Percentiles rank a stretch among this genome's conserved stretches.
Evolutionary conservation across 2,113 vertebrate species (phyloP).

Genomic region (Brachyhypopomus occidentalis): DNA sequence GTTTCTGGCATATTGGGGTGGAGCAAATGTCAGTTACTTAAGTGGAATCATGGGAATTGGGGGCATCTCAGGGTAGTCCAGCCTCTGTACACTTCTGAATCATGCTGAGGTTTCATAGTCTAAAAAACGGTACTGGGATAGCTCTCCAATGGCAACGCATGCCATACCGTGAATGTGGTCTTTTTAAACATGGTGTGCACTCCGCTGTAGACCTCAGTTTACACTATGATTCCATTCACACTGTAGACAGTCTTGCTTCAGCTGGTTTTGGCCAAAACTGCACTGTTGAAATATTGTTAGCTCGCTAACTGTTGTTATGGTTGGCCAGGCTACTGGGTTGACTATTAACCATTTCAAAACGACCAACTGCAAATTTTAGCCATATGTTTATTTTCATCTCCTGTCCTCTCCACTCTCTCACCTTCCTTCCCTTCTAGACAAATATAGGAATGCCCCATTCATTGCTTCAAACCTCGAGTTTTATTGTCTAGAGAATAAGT

Average conservation of each 20-base stretch:
- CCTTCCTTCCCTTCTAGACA: background rate
- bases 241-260: constrained; percentile 8
- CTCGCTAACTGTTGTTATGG: constrained; percentile 24
- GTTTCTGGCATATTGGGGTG: constrained; percentile 1
- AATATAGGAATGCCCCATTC: background rate
- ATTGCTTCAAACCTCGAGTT: background rate
- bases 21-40: background rate
- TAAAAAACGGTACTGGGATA: background rate
- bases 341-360: constrained; percentile 58
- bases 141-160: background rate
- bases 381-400: constrained; percentile 7
- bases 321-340: constrained; percentile 12
- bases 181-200: constrained; percentile 20
- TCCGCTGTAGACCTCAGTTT: background rate
- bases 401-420: background rate
- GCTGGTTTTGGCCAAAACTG: constrained; percentile 2
- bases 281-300: constrained; percentile 15
- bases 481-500: background rate
- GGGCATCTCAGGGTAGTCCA: background rate
- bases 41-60: constrained; percentile 23
- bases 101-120: constrained; percentile 14
- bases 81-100: background rate
- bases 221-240: background rate
- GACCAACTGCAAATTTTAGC: constrained; percentile 10
- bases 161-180: constrained; percentile 21